A percentile compares a stretch with the other conserved stretches of the same genome.
Conservation (phyloP, 1,140 invertebrate species). For the Meloidogyne exigua region DNA sequence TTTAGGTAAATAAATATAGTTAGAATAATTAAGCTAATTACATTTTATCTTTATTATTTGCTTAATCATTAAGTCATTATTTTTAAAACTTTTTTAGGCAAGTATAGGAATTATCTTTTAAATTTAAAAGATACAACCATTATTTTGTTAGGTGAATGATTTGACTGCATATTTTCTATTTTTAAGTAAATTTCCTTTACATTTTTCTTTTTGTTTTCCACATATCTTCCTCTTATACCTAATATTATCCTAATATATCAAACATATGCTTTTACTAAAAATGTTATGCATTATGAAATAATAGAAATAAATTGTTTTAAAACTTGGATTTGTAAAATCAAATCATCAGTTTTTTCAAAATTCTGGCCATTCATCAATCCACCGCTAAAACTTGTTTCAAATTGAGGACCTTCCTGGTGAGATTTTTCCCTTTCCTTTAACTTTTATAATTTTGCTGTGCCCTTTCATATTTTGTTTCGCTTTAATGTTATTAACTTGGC, state of each 20-base stretch:
- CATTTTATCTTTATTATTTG: too few relatives aligned
- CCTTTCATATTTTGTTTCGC: neutral
- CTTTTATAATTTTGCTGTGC: neutral
- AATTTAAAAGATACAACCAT: too few relatives aligned
- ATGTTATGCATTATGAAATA: neutral
- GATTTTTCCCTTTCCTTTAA: neutral
- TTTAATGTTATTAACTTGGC: slow-evolving; percentile 5
- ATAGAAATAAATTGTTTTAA: neutral
- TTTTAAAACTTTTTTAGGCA: too few relatives aligned
- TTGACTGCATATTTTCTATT: too few relatives aligned
- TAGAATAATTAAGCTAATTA: too few relatives aligned
- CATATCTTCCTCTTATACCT: slow-evolving; percentile 4
- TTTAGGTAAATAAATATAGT: neutral
- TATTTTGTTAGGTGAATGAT: too few relatives aligned
- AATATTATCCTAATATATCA: neutral
- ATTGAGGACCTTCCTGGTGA: neutral
- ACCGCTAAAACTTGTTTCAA: neutral
- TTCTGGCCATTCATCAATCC: neutral
- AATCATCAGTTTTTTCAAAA: neutral
- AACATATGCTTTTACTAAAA: neutral
- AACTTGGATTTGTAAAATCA: neutral
- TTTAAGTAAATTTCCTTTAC: neutral
- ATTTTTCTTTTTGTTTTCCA: neutral
- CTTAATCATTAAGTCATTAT: too few relatives aligned
- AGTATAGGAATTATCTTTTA: too few relatives aligned